phyloP scores from a whole-genome alignment of 2,797 vertebrate genomes.

The Lutjanus campechanus region DNA sequence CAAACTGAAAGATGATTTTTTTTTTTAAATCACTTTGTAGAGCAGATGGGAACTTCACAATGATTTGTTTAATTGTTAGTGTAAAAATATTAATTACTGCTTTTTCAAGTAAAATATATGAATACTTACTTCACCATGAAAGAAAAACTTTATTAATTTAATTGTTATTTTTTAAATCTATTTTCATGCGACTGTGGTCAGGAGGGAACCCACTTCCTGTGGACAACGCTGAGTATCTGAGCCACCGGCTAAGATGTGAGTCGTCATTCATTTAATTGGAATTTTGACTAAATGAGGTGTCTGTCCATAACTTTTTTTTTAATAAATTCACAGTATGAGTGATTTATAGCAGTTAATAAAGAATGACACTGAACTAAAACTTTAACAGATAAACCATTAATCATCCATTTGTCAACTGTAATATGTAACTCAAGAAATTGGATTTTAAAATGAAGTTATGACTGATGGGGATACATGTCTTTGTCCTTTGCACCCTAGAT shows the following conservation, averaged over 20 bases:
- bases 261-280: constrained; percentile 17
- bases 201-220: background rate
- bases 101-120: background rate
- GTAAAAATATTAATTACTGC: too few relatives aligned
- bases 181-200: constrained; percentile 1
- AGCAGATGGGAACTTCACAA: background rate
- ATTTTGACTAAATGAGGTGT: background rate
- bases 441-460: background rate
- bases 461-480: background rate
- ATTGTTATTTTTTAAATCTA: background rate
- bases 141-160: background rate
- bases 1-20: background rate
- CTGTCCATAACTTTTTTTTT: background rate
- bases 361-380: background rate
- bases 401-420: constrained; percentile 16
- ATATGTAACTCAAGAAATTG: background rate
- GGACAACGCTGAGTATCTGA: constrained; percentile 18
- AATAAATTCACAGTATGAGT: constrained; percentile 16
- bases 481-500: background rate
- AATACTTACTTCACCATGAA: background rate
- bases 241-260: constrained; percentile 35
- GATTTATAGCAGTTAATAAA: constrained; percentile 35
- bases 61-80: too few relatives aligned
- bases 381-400: constrained; percentile 13
- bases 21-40: background rate